Base-by-base conservation (phyloP, 1,140 invertebrate species). In the Radopholus similis region DNA sequence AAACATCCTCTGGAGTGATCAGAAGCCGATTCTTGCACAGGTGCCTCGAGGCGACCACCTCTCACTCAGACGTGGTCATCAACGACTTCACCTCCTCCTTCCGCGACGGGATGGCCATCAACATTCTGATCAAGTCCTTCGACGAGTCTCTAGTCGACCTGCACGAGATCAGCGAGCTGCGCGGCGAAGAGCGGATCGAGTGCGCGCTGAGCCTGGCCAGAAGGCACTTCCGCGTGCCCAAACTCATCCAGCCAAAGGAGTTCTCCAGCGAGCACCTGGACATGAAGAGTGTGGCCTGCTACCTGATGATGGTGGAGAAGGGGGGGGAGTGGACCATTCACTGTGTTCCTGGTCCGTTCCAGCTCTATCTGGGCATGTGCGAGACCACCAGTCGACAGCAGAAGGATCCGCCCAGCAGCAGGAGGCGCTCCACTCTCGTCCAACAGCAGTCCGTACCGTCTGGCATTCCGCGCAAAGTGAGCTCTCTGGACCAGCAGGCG, bases 1-100 rank as follows among this genome's bases (percentile, higher is more conserved):
- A n/a, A n/a, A n/a, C n/a, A n/a, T n/a, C n/a, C n/a, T n/a, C n/a
- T n/a, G n/a, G n/a, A n/a, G n/a, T n/a, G n/a, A n/a, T n/a, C n/a
- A n/a, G n/a, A n/a, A n/a, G n/a, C n/a, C n/a, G 23, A 42, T 62
- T 47, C 44, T n/a, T 5, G 4, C 26, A 4, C 23, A 62, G 59
- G 78, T 82, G 80, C 51, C 68, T 80, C 15, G 74, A 82, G 47
- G 74, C 77, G 26, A 75, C 76, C 21, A 44, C 28, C 5, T 51
- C 49, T 0, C 75, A 74, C 57, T 71, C 79, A n/a, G 72, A 80
- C 37, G 69, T 76, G 37, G 34, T 57, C 18, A 71, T 80, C 51
- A 73, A 66, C 56, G 78, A 80, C 58, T 80, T 80, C 64, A 82
- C 80, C 1, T 80, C 77, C 18, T 77, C 73, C 9, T 80, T 77